Conservation (phyloP, 2,113 vertebrate genomes). For the Saguinus imperator region DNA sequence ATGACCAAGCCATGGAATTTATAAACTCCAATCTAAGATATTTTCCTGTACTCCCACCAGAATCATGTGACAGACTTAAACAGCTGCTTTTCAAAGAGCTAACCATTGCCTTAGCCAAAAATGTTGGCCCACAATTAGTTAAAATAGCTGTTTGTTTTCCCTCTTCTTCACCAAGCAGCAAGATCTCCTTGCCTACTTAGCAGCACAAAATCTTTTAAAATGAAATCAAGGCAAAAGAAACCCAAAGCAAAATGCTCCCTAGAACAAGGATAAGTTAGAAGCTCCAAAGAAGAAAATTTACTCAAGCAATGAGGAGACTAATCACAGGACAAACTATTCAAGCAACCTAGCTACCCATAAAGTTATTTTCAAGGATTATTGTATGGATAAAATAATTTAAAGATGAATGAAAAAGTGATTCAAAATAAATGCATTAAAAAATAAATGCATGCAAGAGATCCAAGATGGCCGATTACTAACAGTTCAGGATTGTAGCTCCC, state of each 20-base stretch:
- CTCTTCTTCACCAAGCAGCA: background rate
- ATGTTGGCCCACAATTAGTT: background rate
- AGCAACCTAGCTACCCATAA: background rate
- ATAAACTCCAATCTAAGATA: background rate
- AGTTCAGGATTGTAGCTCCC: no score
- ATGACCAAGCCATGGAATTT: background rate
- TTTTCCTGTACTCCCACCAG: background rate
- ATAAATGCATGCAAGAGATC: background rate
- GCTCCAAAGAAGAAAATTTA: background rate
- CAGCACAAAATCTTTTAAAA: conserved; percentile 28
- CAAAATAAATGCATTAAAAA: background rate
- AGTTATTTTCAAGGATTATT: background rate
- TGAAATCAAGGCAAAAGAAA: conserved; percentile 13
- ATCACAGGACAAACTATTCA: background rate
- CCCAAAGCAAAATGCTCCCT: background rate
- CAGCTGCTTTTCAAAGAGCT: conserved; percentile 39
- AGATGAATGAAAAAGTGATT: conserved; percentile 1
- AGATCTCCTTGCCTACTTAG: background rate
- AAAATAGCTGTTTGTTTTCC: background rate
- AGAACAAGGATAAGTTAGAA: background rate
- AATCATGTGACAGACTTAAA: background rate
- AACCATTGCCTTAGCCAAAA: background rate
- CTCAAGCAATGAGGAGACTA: background rate
- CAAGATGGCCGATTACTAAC: no score
- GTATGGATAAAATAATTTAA: background rate